Evolutionary conservation across 1,140 invertebrate species (phyloP).

Genomic region (Trichogramma pretiosum): DNA sequence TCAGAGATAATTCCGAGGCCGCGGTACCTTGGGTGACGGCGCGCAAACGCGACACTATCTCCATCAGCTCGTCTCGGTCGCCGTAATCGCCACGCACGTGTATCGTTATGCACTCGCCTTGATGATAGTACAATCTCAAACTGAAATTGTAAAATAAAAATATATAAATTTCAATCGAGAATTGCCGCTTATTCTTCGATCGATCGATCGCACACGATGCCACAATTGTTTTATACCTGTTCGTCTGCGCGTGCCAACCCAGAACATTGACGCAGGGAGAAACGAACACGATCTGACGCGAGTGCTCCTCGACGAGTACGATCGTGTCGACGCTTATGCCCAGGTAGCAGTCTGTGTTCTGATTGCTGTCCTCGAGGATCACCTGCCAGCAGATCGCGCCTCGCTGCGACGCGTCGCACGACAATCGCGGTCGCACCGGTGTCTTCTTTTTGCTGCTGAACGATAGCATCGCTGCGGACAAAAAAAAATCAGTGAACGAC

Average conservation of each 20-base stretch:
- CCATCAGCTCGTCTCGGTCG: conserved; percentile 68
- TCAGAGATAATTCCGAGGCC: conserved; percentile 64
- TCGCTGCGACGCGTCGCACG: conserved; percentile 56
- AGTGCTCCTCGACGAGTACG: conserved; percentile 76
- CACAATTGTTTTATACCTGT: conserved; percentile 41
- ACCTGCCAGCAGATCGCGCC: conserved; percentile 75
- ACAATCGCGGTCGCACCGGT: conserved; percentile 54
- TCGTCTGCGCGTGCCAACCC: conserved; percentile 65
- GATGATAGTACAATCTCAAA: conserved; percentile 64
- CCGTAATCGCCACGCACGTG: conserved; percentile 56
- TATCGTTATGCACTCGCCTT: conserved; percentile 76
- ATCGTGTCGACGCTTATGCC: conserved; percentile 81
- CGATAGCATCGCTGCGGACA: conserved; percentile 53
- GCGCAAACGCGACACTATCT: conserved; percentile 64
- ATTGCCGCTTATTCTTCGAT: neutral
- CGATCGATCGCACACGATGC: neutral
- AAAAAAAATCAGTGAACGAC: conserved; percentile 6
- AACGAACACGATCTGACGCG: conserved; percentile 77
- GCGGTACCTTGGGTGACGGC: conserved; percentile 66
- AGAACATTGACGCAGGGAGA: conserved; percentile 75
- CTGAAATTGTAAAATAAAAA: conserved; percentile 40
- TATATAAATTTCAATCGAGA: neutral
- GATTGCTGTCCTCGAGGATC: conserved; percentile 60
- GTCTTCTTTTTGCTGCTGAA: conserved; percentile 68
- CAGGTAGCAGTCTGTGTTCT: conserved; percentile 69